phyloP scores from a whole-genome alignment of 1,140 invertebrate genomes.

The Papilio xuthus region DNA sequence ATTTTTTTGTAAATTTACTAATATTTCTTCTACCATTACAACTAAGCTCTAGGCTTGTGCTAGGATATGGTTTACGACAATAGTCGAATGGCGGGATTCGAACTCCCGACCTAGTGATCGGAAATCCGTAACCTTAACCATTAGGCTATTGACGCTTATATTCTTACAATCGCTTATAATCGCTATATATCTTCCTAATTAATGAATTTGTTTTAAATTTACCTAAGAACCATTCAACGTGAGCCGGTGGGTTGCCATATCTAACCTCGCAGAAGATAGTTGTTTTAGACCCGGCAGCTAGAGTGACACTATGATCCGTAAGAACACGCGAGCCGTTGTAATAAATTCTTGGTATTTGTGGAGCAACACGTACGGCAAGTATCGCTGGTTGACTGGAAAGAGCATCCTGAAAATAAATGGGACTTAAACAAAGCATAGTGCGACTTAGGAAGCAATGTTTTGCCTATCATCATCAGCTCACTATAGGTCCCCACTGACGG shows the following conservation, averaged over 20 bases:
- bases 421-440: background rate
- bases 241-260: conserved; percentile 92
- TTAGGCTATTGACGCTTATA: too few relatives aligned
- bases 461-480: too few relatives aligned
- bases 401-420: conserved; percentile 85
- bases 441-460: background rate
- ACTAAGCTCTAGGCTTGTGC: too few relatives aligned
- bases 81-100: too few relatives aligned
- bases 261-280: conserved; percentile 91
- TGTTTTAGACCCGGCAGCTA: conserved; percentile 88
- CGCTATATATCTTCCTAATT: too few relatives aligned
- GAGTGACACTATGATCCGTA: conserved; percentile 90
- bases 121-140: too few relatives aligned
- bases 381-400: conserved; percentile 91
- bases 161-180: too few relatives aligned
- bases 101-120: too few relatives aligned
- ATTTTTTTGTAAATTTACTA: too few relatives aligned
- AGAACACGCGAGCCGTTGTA: conserved; percentile 88
- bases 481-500: too few relatives aligned
- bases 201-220: conserved; percentile 15
- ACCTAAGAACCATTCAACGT: conserved; percentile 93
- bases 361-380: conserved; percentile 92
- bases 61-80: too few relatives aligned
- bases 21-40: too few relatives aligned
- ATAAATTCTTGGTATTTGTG: conserved; percentile 90